A percentile compares a stretch with the other conserved stretches of the same genome.
These are phyloP conservation scores for Ginglymostoma cirratum DNA, from an alignment of 2,113 vertebrate species.

Conservation along the genomic window DNA sequence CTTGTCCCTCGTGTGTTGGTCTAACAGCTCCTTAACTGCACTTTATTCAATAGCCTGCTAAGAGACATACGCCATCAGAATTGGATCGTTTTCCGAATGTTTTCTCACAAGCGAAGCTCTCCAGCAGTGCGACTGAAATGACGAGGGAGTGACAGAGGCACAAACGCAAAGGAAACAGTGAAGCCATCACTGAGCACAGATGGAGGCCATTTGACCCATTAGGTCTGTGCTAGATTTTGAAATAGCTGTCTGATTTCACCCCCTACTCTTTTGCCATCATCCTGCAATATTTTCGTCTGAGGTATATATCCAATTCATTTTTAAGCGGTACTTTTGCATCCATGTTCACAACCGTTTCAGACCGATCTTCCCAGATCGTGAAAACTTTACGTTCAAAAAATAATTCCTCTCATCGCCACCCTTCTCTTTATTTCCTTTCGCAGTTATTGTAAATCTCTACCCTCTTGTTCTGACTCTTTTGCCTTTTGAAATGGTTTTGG, in stretches of 20 bases:
- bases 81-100: neutral
- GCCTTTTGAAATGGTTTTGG: neutral
- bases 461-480: neutral
- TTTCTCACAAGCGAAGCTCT: neutral
- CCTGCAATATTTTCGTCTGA: no score
- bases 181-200: neutral
- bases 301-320: no score
- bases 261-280: no score
- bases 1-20: neutral
- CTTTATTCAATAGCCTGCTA: neutral
- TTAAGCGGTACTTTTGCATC: no score
- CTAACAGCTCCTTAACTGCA: neutral
- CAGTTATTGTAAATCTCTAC: neutral
- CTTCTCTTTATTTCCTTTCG: neutral
- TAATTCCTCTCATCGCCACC: neutral
- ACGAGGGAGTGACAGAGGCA: neutral
- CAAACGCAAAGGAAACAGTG: neutral
- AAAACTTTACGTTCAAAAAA: neutral
- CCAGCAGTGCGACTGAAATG: neutral
- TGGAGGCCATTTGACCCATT: neutral
- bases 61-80: neutral
- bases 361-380: neutral
- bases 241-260: no score
- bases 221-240: neutral
- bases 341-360: neutral